phyloP scores from a whole-genome alignment of 2,888 invertebrate genomes.

The Pherbina coryleti region DNA sequence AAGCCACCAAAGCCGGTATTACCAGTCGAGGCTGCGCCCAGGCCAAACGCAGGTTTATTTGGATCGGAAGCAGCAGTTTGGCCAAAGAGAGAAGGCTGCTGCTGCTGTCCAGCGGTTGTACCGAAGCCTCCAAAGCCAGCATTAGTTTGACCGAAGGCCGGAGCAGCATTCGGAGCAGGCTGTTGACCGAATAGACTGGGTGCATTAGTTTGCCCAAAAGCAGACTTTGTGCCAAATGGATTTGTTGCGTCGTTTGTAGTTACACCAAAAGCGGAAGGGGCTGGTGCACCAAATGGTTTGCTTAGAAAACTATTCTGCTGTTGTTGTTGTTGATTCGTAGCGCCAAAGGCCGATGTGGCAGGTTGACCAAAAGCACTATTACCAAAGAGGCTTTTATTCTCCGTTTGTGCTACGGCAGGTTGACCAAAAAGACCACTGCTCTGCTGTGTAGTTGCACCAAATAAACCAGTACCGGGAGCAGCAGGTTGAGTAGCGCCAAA shows the following conservation, averaged over 20 bases:
- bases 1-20: conserved; percentile 67
- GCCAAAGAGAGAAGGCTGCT: conserved; percentile 63
- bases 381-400: conserved; percentile 74
- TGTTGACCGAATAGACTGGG: conserved; percentile 71
- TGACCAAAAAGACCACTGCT: conserved; percentile 73
- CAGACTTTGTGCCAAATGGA: conserved; percentile 66
- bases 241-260: conserved; percentile 60
- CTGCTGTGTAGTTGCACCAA: conserved; percentile 71
- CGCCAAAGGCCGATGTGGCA: conserved; percentile 70
- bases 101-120: conserved; percentile 56
- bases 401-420: conserved; percentile 61
- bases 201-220: conserved; percentile 72
- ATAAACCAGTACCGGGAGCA: conserved; percentile 65
- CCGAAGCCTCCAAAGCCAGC: conserved; percentile 69
- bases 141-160: conserved; percentile 67
- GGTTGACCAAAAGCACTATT: conserved; percentile 71
- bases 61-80: conserved; percentile 65
- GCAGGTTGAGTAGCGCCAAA: conserved; percentile 71
- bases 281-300: conserved; percentile 73
- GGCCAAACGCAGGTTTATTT: conserved; percentile 64
- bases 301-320: conserved; percentile 77
- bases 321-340: conserved; percentile 59
- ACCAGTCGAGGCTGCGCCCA: conserved; percentile 57
- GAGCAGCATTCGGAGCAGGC: conserved; percentile 73
- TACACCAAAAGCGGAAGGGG: conserved; percentile 65